Percentiles rank a stretch among this genome's conserved stretches.
Conservation (phyloP, 2,888 invertebrate species). For the Chouioia cunea region DNA sequence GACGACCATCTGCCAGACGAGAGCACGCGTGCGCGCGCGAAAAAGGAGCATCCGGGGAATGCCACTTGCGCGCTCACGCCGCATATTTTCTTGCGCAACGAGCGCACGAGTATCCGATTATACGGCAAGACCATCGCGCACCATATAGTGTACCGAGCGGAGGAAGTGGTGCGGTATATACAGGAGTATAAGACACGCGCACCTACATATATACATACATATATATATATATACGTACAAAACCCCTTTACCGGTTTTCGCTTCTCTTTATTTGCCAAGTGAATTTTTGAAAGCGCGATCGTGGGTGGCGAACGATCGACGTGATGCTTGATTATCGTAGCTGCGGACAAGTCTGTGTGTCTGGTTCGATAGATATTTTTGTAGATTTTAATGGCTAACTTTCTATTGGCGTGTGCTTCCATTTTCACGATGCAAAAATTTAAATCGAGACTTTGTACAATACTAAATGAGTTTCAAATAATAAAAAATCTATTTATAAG, state of each 20-base stretch:
- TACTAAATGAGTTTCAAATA: too few species aligned
- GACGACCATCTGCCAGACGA: constrained; percentile 19
- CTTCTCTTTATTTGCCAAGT: too few species aligned
- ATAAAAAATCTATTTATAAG: too few species aligned
- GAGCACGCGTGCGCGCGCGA: constrained; percentile 17
- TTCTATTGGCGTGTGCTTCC: too few species aligned
- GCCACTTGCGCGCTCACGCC: constrained; percentile 12
- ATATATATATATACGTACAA: background rate
- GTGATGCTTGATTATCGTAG: background rate
- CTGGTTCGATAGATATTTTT: too few species aligned
- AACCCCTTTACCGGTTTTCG: background rate
- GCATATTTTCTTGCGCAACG: constrained; percentile 34
- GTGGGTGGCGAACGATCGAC: background rate
- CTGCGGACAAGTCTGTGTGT: too few species aligned
- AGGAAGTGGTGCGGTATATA: constrained; percentile 11
- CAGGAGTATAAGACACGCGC: too few species aligned
- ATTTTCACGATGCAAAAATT: too few species aligned
- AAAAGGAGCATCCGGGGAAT: constrained; percentile 7
- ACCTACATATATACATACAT: background rate
- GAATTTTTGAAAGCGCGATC: too few species aligned
- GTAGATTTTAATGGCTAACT: too few species aligned
- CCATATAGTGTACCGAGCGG: background rate
- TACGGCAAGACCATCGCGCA: constrained; percentile 4
- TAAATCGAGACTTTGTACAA: too few species aligned
- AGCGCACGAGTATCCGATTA: constrained; percentile 44